Base-by-base conservation (phyloP, 2,797 vertebrate genomes). In the Trachops cirrhosus region DNA sequence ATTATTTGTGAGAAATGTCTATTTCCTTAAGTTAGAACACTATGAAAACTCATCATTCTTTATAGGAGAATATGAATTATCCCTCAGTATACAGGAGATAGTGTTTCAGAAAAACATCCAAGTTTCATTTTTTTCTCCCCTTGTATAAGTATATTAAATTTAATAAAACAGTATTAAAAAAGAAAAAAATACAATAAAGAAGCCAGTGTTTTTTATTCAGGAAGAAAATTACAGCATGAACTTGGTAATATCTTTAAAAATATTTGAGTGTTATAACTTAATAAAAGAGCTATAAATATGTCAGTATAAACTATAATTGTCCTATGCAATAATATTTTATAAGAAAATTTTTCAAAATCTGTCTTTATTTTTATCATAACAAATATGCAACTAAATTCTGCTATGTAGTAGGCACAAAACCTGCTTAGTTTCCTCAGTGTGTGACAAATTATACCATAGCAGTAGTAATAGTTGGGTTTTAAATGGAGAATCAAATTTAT, bases 401-500 rank as follows among this genome's bases (percentile, higher is more conserved):
- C 84, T 97, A 96, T 96, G 82, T 89, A 96, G 84, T 79, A 93
- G 96, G 89, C 54, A 97, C 64, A 97, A 96, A 96, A 94, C n/a
- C 92, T 95, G 86, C 57, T 96, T 98, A 95, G 70, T 93, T 97
- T 67, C 74, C 97, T 96, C 87, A 95, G 0, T 92, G 2, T 97
- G 90, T 95, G 46, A 54, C 78, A 92, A 57, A 94, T 97, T 97
- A 97, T 96, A 95, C 77, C 88, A 95, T 34, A 82, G 62, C 77
- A 97, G 80, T 83, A 86, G 79, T 48, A 87, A 86, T 87, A 77
- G 67, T 64, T 86, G 86, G 37, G 86, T 96, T 97, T 97, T 97
- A 97, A 98, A 98, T 96, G 92, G 92, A 94, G 92, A 98, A 97
- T 98, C 82, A 97, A 97, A 97, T 96, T 98, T 96, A 98, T 97